Percentiles rank a stretch among this genome's conserved stretches.
Evolutionary conservation across 2,888 invertebrate genomes (phyloP).

Genomic region (Cordilura impudica): DNA sequence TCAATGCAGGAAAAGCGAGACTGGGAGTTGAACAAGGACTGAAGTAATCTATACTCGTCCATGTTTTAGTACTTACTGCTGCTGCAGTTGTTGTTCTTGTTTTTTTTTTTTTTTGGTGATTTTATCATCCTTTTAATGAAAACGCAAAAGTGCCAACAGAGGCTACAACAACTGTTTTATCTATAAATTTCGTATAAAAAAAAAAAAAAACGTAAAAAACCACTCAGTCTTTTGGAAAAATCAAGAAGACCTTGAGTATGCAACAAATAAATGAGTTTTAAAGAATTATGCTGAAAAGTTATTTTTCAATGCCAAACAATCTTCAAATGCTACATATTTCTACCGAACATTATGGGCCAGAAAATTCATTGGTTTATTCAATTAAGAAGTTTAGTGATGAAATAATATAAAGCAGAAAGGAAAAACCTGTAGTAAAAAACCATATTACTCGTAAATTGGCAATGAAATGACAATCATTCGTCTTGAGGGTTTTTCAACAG

Average conservation of each 20-base stretch:
- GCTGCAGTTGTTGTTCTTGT: slow-evolving; percentile 24
- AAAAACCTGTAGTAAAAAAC: too few relatives aligned
- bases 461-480: too few relatives aligned
- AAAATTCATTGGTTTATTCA: too few relatives aligned
- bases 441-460: too few relatives aligned
- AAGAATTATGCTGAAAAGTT: slow-evolving; percentile 39
- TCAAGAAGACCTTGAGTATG: slow-evolving; percentile 35
- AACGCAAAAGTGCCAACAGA: slow-evolving; percentile 34
- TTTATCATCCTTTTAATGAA: slow-evolving; percentile 31
- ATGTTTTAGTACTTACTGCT: neutral
- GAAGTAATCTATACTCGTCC: slow-evolving; percentile 28
- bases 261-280: slow-evolving; percentile 53
- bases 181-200: slow-evolving; percentile 2
- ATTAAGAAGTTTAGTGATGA: too few relatives aligned
- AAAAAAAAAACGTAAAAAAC: slow-evolving; percentile 17
- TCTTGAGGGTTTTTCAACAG: too few relatives aligned
- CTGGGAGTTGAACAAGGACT: slow-evolving; percentile 31
- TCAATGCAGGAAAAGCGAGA: slow-evolving; percentile 41
- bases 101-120: slow-evolving; percentile 4
- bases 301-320: slow-evolving; percentile 44
- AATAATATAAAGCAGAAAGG: too few relatives aligned
- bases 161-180: slow-evolving; percentile 33
- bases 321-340: slow-evolving; percentile 5
- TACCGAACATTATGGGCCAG: neutral
- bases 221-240: neutral